Evolutionary conservation across 2,113 vertebrate genomes (phyloP).

Genomic region (Scopus umbretta): DNA sequence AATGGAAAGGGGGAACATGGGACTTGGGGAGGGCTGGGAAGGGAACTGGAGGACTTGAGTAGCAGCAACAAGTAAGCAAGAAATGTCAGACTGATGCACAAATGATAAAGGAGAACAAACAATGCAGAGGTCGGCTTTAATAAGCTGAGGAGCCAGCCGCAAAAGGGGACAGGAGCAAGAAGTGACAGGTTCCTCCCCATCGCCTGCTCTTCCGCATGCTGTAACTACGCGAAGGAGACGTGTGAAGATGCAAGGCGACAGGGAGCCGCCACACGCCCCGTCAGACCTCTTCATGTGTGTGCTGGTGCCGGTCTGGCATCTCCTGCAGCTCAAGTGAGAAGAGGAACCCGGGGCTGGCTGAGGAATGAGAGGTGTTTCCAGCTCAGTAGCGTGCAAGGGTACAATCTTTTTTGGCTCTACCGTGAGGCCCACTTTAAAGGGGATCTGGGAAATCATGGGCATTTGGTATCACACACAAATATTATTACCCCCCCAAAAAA

Average conservation of each 20-base stretch:
- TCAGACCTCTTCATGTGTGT: background rate
- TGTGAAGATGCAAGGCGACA: background rate
- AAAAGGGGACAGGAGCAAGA: background rate
- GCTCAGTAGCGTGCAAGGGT: background rate
- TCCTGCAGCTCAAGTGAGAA: background rate
- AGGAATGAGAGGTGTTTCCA: background rate
- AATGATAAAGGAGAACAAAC: background rate
- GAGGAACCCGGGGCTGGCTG: background rate
- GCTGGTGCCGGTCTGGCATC: background rate
- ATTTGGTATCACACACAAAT: background rate
- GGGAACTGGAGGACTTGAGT: background rate
- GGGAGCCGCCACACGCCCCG: accelerated
- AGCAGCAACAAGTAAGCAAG: background rate
- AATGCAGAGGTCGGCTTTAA: background rate
- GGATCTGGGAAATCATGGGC: background rate
- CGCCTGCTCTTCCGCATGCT: background rate
- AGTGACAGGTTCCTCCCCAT: background rate
- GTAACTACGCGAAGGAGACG: background rate
- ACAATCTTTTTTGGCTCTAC: background rate
- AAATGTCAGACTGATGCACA: background rate
- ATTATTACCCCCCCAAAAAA: background rate
- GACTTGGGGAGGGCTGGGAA: background rate
- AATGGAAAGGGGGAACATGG: background rate
- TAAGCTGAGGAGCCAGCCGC: background rate
- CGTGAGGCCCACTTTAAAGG: background rate